These are phyloP conservation scores for Poeciliopsis occidentalis DNA, from an alignment of 2,113 vertebrate genomes.

Conservation along the genomic window DNA sequence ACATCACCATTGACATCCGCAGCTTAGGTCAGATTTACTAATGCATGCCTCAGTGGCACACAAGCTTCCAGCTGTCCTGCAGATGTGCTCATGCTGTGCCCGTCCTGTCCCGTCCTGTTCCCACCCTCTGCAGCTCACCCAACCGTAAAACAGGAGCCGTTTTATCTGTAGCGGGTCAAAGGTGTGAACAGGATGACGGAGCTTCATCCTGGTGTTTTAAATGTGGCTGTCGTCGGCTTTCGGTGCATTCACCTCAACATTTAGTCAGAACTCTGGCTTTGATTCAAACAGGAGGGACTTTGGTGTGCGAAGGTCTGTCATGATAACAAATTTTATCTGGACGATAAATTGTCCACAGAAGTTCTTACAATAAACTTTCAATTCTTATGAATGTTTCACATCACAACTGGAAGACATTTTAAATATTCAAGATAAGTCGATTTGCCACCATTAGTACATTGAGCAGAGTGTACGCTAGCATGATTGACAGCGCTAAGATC, in stretches of 20 bases:
- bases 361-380: too few relatives aligned
- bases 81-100: slow-evolving; percentile 70
- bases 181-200: slow-evolving; percentile 17
- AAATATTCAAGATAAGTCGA: too few relatives aligned
- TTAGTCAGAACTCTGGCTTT: neutral
- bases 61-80: slow-evolving; percentile 69
- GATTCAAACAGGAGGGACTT: neutral
- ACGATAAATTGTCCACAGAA: too few relatives aligned
- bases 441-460: too few relatives aligned
- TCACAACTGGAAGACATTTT: too few relatives aligned
- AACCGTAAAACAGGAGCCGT: slow-evolving; percentile 20
- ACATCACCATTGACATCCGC: slow-evolving; percentile 87
- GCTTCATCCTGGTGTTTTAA: slow-evolving; percentile 12
- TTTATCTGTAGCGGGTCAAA: slow-evolving; percentile 5
- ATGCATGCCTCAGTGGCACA: slow-evolving; percentile 64
- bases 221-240: slow-evolving; percentile 27
- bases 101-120: slow-evolving; percentile 62
- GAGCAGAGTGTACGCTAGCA: too few relatives aligned
- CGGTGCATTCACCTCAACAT: neutral
- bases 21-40: slow-evolving; percentile 82
- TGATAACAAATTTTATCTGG: too few relatives aligned
- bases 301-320: too few relatives aligned
- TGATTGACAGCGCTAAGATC: too few relatives aligned
- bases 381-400: too few relatives aligned
- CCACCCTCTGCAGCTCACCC: slow-evolving; percentile 35